Evolutionary conservation across 2,797 vertebrate genomes (phyloP).

Genomic region (Mastacembelus armatus): DNA sequence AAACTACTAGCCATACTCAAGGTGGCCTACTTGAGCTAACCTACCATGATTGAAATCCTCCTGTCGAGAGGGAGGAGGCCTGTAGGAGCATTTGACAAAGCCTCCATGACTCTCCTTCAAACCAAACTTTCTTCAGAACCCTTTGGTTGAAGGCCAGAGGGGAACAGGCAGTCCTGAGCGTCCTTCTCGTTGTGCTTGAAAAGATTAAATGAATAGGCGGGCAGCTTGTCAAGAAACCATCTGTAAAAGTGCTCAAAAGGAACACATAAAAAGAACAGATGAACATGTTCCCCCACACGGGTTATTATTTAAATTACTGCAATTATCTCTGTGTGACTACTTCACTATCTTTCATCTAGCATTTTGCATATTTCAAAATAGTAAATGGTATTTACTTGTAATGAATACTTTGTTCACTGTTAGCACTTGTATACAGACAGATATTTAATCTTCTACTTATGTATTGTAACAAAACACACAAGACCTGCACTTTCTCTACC

Average conservation of each 20-base stretch:
- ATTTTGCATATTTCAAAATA: conserved; percentile 16
- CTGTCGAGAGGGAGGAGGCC: neutral
- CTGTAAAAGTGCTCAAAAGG: conserved; percentile 29
- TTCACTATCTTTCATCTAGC: conserved; percentile 1
- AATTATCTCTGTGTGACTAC: conserved; percentile 18
- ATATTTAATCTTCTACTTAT: neutral
- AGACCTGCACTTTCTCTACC: conserved; percentile 5
- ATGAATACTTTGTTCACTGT: neutral
- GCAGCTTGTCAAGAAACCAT: conserved; percentile 45
- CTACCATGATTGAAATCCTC: conserved; percentile 16
- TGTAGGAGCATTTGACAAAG: conserved; percentile 20
- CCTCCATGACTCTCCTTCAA: conserved; percentile 20
- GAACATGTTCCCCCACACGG: neutral
- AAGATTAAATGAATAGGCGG: conserved; percentile 47
- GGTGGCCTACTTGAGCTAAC: conserved; percentile 73
- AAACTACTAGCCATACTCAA: conserved; percentile 60
- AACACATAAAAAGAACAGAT: conserved; percentile 11
- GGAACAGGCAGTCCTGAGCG: conserved; percentile 47
- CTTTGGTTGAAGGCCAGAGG: conserved; percentile 68
- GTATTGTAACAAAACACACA: neutral
- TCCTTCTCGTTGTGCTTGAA: conserved; percentile 67
- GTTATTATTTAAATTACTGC: conserved; percentile 31
- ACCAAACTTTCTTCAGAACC: conserved; percentile 18
- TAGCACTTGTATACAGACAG: neutral
- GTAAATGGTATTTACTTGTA: neutral